Evolutionary conservation across 1,140 invertebrate genomes (phyloP).

Genomic region (Acromyrmex charruanus): DNA sequence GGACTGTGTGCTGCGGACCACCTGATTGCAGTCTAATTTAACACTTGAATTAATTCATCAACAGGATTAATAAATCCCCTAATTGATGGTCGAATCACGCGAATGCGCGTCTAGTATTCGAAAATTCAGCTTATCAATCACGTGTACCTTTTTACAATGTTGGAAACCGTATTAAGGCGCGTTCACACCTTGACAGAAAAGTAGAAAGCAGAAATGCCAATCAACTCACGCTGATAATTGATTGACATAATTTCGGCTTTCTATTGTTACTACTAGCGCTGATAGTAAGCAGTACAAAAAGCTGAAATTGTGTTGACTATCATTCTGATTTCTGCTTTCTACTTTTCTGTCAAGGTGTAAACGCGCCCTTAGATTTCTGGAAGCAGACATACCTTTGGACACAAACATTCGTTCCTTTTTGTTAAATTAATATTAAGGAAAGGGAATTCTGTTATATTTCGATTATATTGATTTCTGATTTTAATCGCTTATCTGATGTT

Average conservation of each 20-base stretch:
- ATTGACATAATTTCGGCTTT: no score
- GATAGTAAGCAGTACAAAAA: no score
- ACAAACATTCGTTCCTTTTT: background rate
- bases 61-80: constrained; percentile 76
- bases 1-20: constrained; percentile 59
- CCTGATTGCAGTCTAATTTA: constrained; percentile 81
- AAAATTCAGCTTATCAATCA: background rate
- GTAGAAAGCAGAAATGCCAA: no score
- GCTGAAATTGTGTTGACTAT: no score
- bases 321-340: no score
- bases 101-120: background rate
- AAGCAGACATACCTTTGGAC: background rate
- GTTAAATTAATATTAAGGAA: background rate
- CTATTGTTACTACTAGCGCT: no score
- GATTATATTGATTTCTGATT: background rate
- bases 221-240: no score
- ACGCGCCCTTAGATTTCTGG: background rate
- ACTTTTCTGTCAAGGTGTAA: no score
- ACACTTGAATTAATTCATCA: constrained; percentile 78
- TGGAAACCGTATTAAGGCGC: background rate
- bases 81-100: constrained; percentile 72
- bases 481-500: background rate
- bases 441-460: background rate
- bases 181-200: no score
- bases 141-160: background rate